A percentile compares a stretch with the other conserved stretches of the same genome.
Conservation (phyloP, 2,797 vertebrate species). For the Miichthys miiuy region DNA sequence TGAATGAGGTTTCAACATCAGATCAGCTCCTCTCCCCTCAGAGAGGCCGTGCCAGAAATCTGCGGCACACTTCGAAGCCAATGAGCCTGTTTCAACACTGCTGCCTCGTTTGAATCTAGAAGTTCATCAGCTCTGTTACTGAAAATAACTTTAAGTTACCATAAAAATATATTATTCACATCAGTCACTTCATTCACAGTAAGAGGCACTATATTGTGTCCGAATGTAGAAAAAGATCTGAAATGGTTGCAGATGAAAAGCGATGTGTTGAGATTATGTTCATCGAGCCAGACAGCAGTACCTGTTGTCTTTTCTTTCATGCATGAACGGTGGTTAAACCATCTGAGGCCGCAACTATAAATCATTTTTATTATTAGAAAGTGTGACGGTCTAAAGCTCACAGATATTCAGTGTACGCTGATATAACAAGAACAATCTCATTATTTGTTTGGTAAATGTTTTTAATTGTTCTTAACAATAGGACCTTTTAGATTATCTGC, state of each 20-base stretch:
- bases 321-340: constrained; percentile 47
- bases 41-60: not conserved
- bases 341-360: rapidly evolving
- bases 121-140: not conserved
- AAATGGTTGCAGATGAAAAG: not conserved
- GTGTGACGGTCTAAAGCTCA: not conserved
- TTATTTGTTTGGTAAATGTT: no score
- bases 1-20: constrained; percentile 58
- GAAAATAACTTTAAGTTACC: not conserved
- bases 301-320: constrained; percentile 70
- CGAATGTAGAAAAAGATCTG: not conserved
- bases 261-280: not conserved
- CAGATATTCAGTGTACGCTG: not conserved
- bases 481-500: no score
- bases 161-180: constrained; percentile 5
- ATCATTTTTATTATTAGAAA: not conserved
- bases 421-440: not conserved
- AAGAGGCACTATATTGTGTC: constrained; percentile 27
- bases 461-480: no score
- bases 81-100: not conserved
- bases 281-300: constrained; percentile 10
- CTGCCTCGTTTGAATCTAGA: constrained; percentile 19
- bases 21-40: not conserved
- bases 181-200: constrained; percentile 17
- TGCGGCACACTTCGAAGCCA: not conserved